Base-by-base conservation (phyloP, 2,888 invertebrate genomes). In the Acleris sparsana region DNA sequence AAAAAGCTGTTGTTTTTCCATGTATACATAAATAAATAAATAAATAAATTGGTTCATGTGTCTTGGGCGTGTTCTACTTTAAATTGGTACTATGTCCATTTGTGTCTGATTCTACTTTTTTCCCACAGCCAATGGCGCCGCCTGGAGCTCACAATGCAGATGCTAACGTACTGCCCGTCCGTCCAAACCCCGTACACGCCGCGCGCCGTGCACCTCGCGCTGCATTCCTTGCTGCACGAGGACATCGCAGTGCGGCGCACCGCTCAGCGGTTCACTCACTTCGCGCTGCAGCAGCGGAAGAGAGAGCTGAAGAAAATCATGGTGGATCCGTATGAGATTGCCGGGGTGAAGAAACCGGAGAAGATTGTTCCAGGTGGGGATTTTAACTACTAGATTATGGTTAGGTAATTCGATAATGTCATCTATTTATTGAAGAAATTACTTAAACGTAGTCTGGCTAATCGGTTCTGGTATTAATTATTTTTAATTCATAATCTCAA, bases 61-160 rank as follows among this genome's bases (percentile, higher is more conserved):
- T 22, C 4, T 22, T 22, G 22, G 4, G 22, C 4, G 22, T 22
- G 2, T 22, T 22, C 22, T 22, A 4, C 2, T 0, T 4, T 22
- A 22, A 22, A 22, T 22, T 22, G 2, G 22, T 22, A 29, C 29
- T 29, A 29, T 7, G 3, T 6, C 29, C 7, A 29, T 29, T 29
- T 29, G 7, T 9, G 7, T 7, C 1, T 2, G 6, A 7, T 29
- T 29, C 1, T 43, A 2, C 16, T 3, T 43, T 44, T 48, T 22
- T 33, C 56, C 48, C 53, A 1, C 71, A 95, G 96, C 22, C 97
- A 96, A 80, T 98, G 98, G 98, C 94, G 97, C 56, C 96, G 97
- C 71, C 93, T 95, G 59, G 94, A 95, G 71, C 94, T 97, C 83
- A 95, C 95, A 0, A 94, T 97, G 82, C 94, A 94, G 70, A 94